phyloP scores from a whole-genome alignment of 2,797 vertebrate species.

The Myotis pilosus region DNA sequence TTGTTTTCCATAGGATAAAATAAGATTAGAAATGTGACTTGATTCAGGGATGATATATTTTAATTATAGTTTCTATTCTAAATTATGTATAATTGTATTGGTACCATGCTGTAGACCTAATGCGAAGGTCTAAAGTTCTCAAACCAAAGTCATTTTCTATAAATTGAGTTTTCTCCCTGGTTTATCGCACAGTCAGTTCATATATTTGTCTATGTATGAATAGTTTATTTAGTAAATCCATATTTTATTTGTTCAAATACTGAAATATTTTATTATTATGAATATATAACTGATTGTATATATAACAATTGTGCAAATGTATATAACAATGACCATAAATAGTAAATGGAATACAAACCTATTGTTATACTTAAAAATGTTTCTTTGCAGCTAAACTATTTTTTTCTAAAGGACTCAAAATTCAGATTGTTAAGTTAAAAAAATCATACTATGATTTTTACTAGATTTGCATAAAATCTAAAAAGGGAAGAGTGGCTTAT shows the following conservation, averaged over 20 bases:
- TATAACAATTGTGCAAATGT: background rate
- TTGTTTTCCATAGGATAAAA: too few species aligned
- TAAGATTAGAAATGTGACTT: background rate
- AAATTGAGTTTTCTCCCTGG: background rate
- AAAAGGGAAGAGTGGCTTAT: slow-evolving; percentile 60
- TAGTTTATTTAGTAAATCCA: background rate
- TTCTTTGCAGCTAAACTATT: slow-evolving; percentile 11
- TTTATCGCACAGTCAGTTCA: background rate
- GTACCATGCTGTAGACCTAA: background rate
- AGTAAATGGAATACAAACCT: background rate
- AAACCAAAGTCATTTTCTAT: background rate
- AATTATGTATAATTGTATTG: background rate
- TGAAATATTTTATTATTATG: background rate
- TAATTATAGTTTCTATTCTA: background rate
- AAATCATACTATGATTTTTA: slow-evolving; percentile 48
- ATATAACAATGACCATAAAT: background rate
- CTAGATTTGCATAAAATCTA: slow-evolving; percentile 72
- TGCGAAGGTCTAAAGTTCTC: background rate
- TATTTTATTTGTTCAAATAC: background rate
- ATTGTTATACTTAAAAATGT: background rate
- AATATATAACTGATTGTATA: background rate
- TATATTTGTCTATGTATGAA: background rate
- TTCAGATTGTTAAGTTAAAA: slow-evolving; percentile 52
- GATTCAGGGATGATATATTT: background rate
- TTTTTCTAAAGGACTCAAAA: slow-evolving; percentile 54